Evolutionary conservation across 2,113 vertebrate species (phyloP).

Genomic region (Catharus bicknelli): DNA sequence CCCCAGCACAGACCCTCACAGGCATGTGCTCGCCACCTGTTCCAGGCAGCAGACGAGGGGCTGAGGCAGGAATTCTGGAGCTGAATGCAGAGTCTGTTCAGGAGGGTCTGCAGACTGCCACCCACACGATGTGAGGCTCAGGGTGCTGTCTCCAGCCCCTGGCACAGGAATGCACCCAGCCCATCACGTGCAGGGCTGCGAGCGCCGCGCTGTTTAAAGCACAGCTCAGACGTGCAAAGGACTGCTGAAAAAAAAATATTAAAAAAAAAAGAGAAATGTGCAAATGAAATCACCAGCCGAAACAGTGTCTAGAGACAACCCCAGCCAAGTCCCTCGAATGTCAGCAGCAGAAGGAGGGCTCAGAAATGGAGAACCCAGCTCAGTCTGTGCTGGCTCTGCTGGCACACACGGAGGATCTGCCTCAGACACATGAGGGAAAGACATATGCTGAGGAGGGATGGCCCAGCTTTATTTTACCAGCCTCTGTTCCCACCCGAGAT

Average conservation of each 20-base stretch:
- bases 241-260: neutral
- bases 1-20: neutral
- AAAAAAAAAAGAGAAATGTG: neutral
- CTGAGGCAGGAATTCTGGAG: constrained; percentile 33
- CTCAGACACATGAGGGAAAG: constrained; percentile 37
- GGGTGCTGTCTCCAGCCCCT: neutral
- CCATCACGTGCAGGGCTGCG: neutral
- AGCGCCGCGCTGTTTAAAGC: neutral
- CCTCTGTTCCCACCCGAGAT: constrained; percentile 45
- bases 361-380: neutral
- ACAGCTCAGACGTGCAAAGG: neutral
- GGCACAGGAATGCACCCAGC: neutral
- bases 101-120: neutral
- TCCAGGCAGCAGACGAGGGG: neutral
- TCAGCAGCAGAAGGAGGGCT: constrained; percentile 44
- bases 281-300: constrained; percentile 9
- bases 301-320: constrained; percentile 32
- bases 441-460: constrained; percentile 45
- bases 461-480: constrained; percentile 62
- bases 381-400: constrained; percentile 2
- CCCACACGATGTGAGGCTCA: neutral
- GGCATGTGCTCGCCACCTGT: constrained; percentile 59
- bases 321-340: constrained; percentile 32
- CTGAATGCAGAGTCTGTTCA: constrained; percentile 39
- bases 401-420: constrained; percentile 24